phyloP scores from a whole-genome alignment of 1,140 invertebrate genomes.

The Aphelinus certus region DNA sequence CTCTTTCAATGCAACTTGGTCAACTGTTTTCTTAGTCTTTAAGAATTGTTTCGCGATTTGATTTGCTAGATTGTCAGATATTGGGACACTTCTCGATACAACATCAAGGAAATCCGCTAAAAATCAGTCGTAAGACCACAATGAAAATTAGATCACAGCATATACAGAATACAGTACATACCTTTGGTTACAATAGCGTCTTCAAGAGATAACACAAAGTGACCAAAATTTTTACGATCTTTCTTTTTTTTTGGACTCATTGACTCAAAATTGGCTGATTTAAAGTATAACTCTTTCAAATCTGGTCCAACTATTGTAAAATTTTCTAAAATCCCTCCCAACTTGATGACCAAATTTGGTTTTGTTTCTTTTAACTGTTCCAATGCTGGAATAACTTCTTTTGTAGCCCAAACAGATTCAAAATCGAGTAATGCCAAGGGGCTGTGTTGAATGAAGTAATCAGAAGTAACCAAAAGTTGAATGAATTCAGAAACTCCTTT shows the following conservation, averaged over 20 bases:
- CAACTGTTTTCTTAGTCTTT: slow-evolving; percentile 50
- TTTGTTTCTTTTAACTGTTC: slow-evolving; percentile 49
- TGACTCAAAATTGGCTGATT: slow-evolving; percentile 60
- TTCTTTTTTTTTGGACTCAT: slow-evolving; percentile 61
- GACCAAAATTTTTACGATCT: slow-evolving; percentile 60
- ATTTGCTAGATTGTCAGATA: slow-evolving; percentile 57
- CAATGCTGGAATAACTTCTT: slow-evolving; percentile 50
- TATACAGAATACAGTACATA: slow-evolving; percentile 2
- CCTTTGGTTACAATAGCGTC: slow-evolving; percentile 44
- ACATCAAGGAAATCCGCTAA: no score
- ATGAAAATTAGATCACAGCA: no score
- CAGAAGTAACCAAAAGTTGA: slow-evolving; percentile 33
- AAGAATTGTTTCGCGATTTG: slow-evolving; percentile 55
- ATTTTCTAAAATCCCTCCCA: slow-evolving; percentile 62
- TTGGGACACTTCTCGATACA: slow-evolving; percentile 43
- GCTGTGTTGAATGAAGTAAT: slow-evolving; percentile 36
- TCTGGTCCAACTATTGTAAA: slow-evolving; percentile 62
- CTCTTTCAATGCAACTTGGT: slow-evolving; percentile 54
- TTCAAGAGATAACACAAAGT: slow-evolving; percentile 53
- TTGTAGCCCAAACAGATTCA: slow-evolving; percentile 59
- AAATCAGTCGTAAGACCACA: no score
- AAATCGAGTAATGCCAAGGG: slow-evolving; percentile 57
- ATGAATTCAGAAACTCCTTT: slow-evolving; percentile 50
- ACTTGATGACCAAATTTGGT: slow-evolving; percentile 53
- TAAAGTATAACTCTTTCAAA: slow-evolving; percentile 57